These are phyloP conservation scores for Morone chrysops DNA, from an alignment of 2,113 vertebrate species.

Conservation along the genomic window DNA sequence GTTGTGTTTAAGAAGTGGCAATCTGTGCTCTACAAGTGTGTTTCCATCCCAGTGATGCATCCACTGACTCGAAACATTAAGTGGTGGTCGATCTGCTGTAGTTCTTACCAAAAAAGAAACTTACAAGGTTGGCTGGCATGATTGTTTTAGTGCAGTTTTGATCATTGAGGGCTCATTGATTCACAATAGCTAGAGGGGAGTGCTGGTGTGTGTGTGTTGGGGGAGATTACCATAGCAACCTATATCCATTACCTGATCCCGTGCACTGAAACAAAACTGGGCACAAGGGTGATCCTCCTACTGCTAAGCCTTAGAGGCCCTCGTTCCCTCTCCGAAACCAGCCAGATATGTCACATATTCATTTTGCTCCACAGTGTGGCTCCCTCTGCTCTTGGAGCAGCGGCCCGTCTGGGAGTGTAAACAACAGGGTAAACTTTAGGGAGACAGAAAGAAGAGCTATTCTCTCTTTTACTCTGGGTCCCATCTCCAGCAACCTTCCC, in stretches of 20 bases:
- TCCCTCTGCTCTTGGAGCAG: slow-evolving; percentile 81
- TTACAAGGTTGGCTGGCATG: slow-evolving; percentile 71
- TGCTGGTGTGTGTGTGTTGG: slow-evolving; percentile 65
- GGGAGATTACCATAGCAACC: slow-evolving; percentile 46
- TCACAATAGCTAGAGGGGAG: slow-evolving; percentile 55
- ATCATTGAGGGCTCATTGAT: slow-evolving; percentile 73
- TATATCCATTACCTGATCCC: slow-evolving; percentile 36
- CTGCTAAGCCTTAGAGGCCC: slow-evolving; percentile 56
- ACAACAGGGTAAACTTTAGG: slow-evolving; percentile 80
- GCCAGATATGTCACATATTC: slow-evolving; percentile 83
- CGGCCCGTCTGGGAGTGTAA: slow-evolving; percentile 85
- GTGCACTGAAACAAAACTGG: slow-evolving; percentile 38
- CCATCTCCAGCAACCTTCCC: slow-evolving; percentile 73
- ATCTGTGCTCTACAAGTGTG: slow-evolving; percentile 14
- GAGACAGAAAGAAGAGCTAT: slow-evolving; percentile 70
- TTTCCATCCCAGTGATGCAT: slow-evolving; percentile 38
- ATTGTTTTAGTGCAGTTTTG: slow-evolving; percentile 80
- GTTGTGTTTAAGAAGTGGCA: slow-evolving; percentile 17
- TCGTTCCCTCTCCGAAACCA: slow-evolving; percentile 54
- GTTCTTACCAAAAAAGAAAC: slow-evolving; percentile 25
- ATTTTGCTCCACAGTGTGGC: slow-evolving; percentile 85
- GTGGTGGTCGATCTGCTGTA: slow-evolving; percentile 42
- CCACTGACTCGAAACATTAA: slow-evolving; percentile 31
- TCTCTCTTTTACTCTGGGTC: slow-evolving; percentile 60
- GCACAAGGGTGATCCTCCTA: slow-evolving; percentile 50